phyloP scores from a whole-genome alignment of 2,113 vertebrate species.

The Chascanopsetta lugubris region DNA sequence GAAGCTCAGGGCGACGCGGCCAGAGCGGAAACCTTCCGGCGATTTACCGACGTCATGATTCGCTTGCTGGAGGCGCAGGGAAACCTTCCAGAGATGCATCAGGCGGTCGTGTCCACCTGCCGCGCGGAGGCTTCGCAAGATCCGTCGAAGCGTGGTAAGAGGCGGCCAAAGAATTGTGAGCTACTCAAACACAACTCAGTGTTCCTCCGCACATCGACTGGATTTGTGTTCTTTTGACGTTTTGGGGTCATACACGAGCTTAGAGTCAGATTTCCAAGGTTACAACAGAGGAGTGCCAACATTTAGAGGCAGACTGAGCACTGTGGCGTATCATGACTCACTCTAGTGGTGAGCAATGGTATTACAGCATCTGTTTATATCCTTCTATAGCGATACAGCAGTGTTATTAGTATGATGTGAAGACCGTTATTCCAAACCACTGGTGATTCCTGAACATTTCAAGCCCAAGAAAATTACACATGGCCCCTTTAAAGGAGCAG shows the following conservation, averaged over 20 bases:
- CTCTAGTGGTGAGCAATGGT: no score
- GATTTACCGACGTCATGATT: conserved; percentile 84
- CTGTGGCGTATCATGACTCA: no score
- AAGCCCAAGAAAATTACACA: no score
- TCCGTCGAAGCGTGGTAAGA: conserved; percentile 62
- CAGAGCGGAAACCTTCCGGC: conserved; percentile 54
- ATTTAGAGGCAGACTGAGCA: no score
- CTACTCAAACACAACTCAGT: background rate
- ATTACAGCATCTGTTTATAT: no score
- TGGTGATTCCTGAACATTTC: no score
- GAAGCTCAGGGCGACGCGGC: conserved; percentile 15
- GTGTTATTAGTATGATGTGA: no score
- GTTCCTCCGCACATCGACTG: background rate
- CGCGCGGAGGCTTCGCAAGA: conserved; percentile 32
- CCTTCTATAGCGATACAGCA: no score
- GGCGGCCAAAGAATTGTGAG: background rate
- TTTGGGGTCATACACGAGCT: background rate
- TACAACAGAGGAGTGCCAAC: background rate
- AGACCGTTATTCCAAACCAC: no score
- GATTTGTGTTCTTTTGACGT: background rate
- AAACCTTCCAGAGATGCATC: conserved; percentile 34
- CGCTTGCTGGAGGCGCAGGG: conserved; percentile 76
- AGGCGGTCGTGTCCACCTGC: conserved; percentile 69
- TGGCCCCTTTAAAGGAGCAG: no score
- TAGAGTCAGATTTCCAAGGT: background rate